Conservation (phyloP, 1,140 invertebrate species). For the Hypothenemus hampei region DNA sequence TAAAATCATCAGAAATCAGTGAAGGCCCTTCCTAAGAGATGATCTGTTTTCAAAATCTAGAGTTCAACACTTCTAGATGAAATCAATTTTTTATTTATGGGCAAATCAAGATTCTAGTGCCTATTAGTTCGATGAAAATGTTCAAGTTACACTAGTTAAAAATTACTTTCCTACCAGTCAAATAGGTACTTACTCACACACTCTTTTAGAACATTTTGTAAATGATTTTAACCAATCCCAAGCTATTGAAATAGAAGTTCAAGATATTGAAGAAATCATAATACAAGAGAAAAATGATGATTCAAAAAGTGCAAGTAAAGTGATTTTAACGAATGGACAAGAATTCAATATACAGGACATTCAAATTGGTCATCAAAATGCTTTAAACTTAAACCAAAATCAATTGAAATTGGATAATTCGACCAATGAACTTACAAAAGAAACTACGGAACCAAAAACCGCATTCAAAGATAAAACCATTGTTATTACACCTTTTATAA, state of each 20-base stretch:
- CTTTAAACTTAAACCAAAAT: background rate
- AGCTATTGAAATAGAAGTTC: constrained; percentile 19
- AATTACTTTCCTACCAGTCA: too few relatives aligned
- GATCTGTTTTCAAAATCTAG: too few relatives aligned
- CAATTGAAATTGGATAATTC: too few relatives aligned
- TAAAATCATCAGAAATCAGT: too few relatives aligned
- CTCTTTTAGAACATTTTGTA: constrained; percentile 10
- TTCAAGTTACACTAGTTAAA: background rate
- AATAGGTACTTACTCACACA: too few relatives aligned
- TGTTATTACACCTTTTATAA: background rate
- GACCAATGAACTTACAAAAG: too few relatives aligned
- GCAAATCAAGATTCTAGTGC: too few relatives aligned
- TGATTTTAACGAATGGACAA: constrained; percentile 14
- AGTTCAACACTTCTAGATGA: too few relatives aligned
- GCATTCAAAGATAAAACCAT: too few relatives aligned
- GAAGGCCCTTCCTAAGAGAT: too few relatives aligned
- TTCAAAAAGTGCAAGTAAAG: background rate
- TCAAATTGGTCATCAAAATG: constrained; percentile 8
- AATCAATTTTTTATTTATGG: too few relatives aligned
- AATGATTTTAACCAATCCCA: constrained; percentile 11
- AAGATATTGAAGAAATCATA: constrained; percentile 18
- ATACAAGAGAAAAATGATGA: constrained; percentile 4
- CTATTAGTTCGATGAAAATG: background rate
- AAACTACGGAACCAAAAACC: too few relatives aligned
- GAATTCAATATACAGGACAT: constrained; percentile 13